Base-by-base conservation (phyloP, 2,797 vertebrate genomes). In the Fratercula arctica region DNA sequence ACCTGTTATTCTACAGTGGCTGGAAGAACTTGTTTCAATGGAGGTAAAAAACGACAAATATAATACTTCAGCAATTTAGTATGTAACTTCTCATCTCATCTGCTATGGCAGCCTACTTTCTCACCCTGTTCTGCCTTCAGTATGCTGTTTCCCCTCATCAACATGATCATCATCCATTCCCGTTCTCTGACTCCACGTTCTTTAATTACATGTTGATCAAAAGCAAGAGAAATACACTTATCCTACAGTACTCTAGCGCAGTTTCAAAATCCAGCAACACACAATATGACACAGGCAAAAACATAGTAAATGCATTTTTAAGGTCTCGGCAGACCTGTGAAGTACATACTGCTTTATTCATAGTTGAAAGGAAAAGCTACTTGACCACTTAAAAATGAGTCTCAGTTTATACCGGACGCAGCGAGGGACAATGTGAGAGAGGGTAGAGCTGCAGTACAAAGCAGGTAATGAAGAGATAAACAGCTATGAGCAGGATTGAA, bases 401-500 rank as follows among this genome's bases (percentile, higher is more conserved):
- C 50, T 61, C 35, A 33, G 33, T 14, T 77, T 68, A n/a, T 3
- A 43, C 4, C 14, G 33, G 28, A 33, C 37, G 54, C 39, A 73
- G 43, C 6, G 10, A 3, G 1, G 15, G 35, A 50, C 33, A 61
- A 39, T 0, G 0, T 14, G 16, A 77, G 45, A 88, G 17, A 7
- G 39, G 33, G 12, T 1, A 56, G 50, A 90, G 50, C 53, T 75
- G 23, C 33, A 81, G 4, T 21, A 54, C 6, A 9, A 75, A 78
- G 26, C 0, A 73, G 13, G 19, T 19, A 61, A 75, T 2, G 16
- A 72, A 75, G 21, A 59, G 37, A 73, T 46, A 33, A 87, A 37
- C 17, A 85, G 13, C 72, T n/a, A 11, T 4, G 5, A 87, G 31
- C 28, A 69, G 60, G n/a, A 68, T 0, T 59, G 20, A 63, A 93